These are phyloP conservation scores for Troides helena DNA, from an alignment of 2,888 invertebrate genomes.

Conservation along the genomic window DNA sequence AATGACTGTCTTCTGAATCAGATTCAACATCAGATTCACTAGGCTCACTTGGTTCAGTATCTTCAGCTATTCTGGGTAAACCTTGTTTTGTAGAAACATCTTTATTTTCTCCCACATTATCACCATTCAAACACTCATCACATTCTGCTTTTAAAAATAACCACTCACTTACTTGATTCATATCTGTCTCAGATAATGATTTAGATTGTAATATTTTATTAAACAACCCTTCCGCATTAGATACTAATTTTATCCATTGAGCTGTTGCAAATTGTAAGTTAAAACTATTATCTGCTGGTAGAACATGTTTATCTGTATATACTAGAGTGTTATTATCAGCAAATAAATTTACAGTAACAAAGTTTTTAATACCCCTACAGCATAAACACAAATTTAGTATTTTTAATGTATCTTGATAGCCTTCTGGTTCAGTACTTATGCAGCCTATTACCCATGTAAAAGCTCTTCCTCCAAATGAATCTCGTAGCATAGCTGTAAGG, in stretches of 20 bases:
- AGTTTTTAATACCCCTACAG: conserved; percentile 84
- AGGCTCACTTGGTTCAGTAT: conserved; percentile 81
- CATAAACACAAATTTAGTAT: conserved; percentile 84
- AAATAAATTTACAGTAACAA: conserved; percentile 86
- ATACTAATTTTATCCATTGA: conserved; percentile 90
- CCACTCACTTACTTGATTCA: conserved; percentile 89
- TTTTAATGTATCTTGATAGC: conserved; percentile 84
- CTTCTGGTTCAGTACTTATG: conserved; percentile 84
- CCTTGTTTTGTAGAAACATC: conserved; percentile 68
- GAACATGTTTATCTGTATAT: conserved; percentile 59
- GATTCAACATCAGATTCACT: conserved; percentile 82
- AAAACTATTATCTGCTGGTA: conserved; percentile 75
- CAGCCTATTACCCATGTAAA: conserved; percentile 87
- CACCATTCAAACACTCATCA: conserved; percentile 87
- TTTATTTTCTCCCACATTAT: conserved; percentile 71
- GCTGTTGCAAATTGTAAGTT: conserved; percentile 90
- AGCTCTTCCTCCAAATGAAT: conserved; percentile 88
- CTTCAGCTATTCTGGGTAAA: conserved; percentile 74
- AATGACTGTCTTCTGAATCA: conserved; percentile 81
- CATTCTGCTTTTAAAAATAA: conserved; percentile 92
- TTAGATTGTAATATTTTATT: conserved; percentile 86
- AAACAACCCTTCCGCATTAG: conserved; percentile 92
- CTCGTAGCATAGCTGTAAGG: conserved; percentile 84
- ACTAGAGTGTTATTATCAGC: conserved; percentile 83
- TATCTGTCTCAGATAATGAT: conserved; percentile 84